Percentiles rank a stretch among this genome's conserved stretches.
Conservation (phyloP, 92 coral and sea anemone genomes). For the Pocillopora grandis region DNA sequence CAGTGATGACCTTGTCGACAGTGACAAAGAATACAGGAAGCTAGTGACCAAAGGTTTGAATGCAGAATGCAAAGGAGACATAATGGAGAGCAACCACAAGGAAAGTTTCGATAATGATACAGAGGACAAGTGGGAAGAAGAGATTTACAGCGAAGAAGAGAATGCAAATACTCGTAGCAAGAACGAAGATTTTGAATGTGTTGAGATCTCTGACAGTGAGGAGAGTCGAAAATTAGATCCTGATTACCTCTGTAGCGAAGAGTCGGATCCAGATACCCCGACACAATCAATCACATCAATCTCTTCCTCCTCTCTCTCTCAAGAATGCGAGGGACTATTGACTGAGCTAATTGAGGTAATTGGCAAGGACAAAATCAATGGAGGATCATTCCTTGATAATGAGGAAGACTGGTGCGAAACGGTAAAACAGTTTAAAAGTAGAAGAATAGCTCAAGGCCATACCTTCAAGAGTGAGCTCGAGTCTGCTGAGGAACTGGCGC, state of each 20-base stretch:
- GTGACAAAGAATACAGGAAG: conserved; percentile 40
- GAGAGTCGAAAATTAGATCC: conserved; percentile 40
- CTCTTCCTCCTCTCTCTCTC: conserved; percentile 10
- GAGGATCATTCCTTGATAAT: conserved; percentile 39
- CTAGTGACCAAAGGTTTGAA: conserved; percentile 32
- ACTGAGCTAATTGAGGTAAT: conserved; percentile 52
- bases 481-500: conserved; percentile 38
- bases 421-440: conserved; percentile 12
- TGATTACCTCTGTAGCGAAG: conserved; percentile 33
- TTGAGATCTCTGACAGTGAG: conserved; percentile 33
- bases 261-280: conserved; percentile 15
- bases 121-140: conserved; percentile 5
- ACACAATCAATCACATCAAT: conserved; percentile 28
- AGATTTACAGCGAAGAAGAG: too few species aligned
- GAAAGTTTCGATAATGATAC: conserved; percentile 33
- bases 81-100: conserved; percentile 41
- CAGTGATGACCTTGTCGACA: conserved; percentile 26
- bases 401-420: conserved; percentile 38
- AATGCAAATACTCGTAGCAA: conserved; percentile 18
- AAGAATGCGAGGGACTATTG: conserved; percentile 38
- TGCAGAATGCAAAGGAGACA: conserved; percentile 23
- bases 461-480: conserved; percentile 37
- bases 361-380: conserved; percentile 50
- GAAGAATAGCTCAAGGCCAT: conserved; percentile 33
- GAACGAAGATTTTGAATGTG: conserved; percentile 23